Conservation (phyloP, 2,888 invertebrate species). For the Idaea dimidiata region DNA sequence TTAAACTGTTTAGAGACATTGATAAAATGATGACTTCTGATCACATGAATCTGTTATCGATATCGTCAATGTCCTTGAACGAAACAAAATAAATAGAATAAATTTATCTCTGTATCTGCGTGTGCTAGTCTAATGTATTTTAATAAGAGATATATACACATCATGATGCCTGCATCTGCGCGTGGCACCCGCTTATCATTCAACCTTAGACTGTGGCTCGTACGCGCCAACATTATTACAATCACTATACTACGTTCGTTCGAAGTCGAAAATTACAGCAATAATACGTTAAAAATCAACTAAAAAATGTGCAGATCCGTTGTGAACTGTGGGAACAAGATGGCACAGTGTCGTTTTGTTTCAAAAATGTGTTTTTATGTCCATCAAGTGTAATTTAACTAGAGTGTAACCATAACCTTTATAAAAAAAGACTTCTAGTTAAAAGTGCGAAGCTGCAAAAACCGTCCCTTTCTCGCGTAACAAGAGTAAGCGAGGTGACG, state of each 20-base stretch:
- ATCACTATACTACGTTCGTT: not conserved
- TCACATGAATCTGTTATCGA: not conserved
- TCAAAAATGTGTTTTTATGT: not conserved
- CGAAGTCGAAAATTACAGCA: not conserved
- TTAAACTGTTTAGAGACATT: not conserved
- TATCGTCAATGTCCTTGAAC: conserved; percentile 31
- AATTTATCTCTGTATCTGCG: conserved; percentile 25
- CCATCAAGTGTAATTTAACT: not conserved
- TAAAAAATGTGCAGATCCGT: not conserved
- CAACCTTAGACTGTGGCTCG: conserved; percentile 43
- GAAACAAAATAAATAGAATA: conserved; percentile 19
- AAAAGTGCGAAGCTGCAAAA: not conserved
- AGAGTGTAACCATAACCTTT: not conserved
- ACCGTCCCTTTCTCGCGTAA: not conserved
- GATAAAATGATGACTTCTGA: not conserved
- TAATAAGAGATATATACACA: conserved; percentile 33
- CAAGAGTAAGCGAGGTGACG: conserved; percentile 4
- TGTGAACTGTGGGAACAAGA: not conserved
- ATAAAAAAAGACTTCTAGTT: not conserved
- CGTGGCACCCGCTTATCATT: conserved; percentile 60
- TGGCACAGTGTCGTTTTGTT: not conserved
- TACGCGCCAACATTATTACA: not conserved
- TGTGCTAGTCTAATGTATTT: conserved; percentile 22
- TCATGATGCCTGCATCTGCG: conserved; percentile 36
- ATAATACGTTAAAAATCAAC: not conserved